phyloP scores from a whole-genome alignment of 92 coral and sea anemone species.

The Parazoanthus darwini region DNA sequence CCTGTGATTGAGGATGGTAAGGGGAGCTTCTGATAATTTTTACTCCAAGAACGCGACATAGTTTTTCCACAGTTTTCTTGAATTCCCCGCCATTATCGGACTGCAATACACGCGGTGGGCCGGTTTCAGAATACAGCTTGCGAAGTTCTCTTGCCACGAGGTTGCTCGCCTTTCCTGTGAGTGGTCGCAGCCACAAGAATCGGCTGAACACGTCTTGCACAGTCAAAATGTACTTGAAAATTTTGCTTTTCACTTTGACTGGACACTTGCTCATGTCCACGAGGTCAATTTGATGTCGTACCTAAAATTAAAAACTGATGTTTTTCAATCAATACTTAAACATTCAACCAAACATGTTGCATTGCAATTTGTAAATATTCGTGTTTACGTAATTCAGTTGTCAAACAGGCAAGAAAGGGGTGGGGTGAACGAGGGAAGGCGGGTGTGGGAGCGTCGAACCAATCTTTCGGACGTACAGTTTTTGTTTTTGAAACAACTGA shows the following conservation, averaged over 20 bases:
- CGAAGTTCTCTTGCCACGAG: slow-evolving; percentile 9
- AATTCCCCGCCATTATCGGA: slow-evolving; percentile 60
- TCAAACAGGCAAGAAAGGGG: no score
- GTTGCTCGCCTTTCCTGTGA: slow-evolving; percentile 42
- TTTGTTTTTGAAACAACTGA: no score
- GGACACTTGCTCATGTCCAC: slow-evolving; percentile 45
- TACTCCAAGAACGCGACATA: slow-evolving; percentile 34
- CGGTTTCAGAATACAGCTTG: neutral
- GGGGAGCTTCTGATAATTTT: slow-evolving; percentile 55
- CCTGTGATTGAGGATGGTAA: slow-evolving; percentile 65
- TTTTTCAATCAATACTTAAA: no score
- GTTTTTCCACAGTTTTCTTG: slow-evolving; percentile 40
- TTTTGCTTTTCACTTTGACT: slow-evolving; percentile 31
- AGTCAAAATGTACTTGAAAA: slow-evolving; percentile 51
- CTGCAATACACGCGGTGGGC: slow-evolving; percentile 58
- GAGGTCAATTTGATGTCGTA: slow-evolving; percentile 58
- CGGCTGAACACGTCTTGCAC: slow-evolving; percentile 66
- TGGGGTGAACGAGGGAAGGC: no score
- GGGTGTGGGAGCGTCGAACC: no score
- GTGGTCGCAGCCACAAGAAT: slow-evolving; percentile 59
- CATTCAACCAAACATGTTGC: no score
- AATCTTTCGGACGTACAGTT: no score
- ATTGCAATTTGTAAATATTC: no score
- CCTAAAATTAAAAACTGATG: slow-evolving; percentile 15
- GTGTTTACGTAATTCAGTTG: no score